Evolutionary conservation across 2,797 vertebrate genomes (phyloP), one percentile per base, ranked within the genome.

Genomic region (Petrocephalus sullivani): DNA sequence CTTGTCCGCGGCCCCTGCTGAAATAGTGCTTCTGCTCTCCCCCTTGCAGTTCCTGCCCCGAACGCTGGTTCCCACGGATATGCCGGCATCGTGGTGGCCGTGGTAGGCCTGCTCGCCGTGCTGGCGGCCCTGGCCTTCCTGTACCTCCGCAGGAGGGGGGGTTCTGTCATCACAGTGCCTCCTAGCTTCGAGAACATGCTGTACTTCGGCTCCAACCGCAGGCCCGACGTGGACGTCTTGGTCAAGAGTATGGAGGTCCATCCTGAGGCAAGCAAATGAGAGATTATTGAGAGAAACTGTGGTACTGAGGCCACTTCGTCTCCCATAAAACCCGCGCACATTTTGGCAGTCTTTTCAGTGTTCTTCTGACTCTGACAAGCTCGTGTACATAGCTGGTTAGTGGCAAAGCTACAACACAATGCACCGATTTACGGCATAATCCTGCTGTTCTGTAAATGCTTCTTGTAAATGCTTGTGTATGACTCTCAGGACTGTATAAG

Each of bases 121-220:
- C 28, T 75, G 67, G 67, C 37, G 2, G 67, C 0, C 10, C 33
- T 75, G 67, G 67, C 28, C 67, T 75, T 46, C 67, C 67, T 75
- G 5, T 75, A 16, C 5, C 2, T 75, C 67, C 67, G 67, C 67
- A 75, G 67, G 16, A 75, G 37, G 37, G 28, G 12, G 6, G 67
- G 67, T 8, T 2, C 33, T 33, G 0, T 14, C 4, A 41, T 75
- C 14, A 41, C 67, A 75, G 67, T 75, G 33, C 67, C 67, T 19
- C 67, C 67, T 12, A 75, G 67, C 67, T 75, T 75, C 16, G 67
- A 75, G 67, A 75, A 75, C 67, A 75, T 75, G 67, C 37, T 75
- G 33, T 75, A 75, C 37, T 6, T 75, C 4, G 67, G 67, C 67
- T 75, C 67, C 14, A 41, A 75, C 33, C 67, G 37, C 67, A 75